phyloP scores from a whole-genome alignment of 2,888 invertebrate species.

The Drosophila flavopinicola region DNA sequence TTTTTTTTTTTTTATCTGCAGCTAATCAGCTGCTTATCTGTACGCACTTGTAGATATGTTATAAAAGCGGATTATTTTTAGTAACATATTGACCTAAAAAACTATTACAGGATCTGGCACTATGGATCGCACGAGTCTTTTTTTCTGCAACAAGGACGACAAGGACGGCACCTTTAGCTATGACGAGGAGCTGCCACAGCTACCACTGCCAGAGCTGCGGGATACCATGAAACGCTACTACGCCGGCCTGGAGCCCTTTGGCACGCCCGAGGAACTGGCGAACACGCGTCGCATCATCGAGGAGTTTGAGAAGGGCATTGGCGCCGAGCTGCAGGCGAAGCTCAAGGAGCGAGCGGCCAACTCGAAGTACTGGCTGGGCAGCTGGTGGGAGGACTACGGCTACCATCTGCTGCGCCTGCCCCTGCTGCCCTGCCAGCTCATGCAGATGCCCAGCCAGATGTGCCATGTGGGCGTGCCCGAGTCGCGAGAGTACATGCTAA shows the following conservation, averaged over 20 bases:
- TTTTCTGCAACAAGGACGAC: slow-evolving; percentile 70
- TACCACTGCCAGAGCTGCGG: slow-evolving; percentile 86
- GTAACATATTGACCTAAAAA: slow-evolving; percentile 9
- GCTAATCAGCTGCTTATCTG: slow-evolving; percentile 23
- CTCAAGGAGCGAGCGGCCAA: slow-evolving; percentile 84
- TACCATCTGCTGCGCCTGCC: slow-evolving; percentile 85
- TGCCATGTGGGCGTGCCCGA: slow-evolving; percentile 77
- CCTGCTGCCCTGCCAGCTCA: slow-evolving; percentile 85
- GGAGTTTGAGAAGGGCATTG: slow-evolving; percentile 85
- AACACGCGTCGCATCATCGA: slow-evolving; percentile 84
- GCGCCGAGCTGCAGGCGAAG: slow-evolving; percentile 85
- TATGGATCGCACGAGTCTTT: slow-evolving; percentile 83
- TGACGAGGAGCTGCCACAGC: slow-evolving; percentile 85
- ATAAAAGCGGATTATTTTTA: neutral
- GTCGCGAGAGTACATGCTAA: slow-evolving; percentile 72
- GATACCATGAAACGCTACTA: slow-evolving; percentile 86
- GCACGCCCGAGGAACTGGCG: slow-evolving; percentile 84
- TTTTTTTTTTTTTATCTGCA: neutral
- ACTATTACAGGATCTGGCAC: slow-evolving; percentile 5
- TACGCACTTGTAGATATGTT: slow-evolving; percentile 1
- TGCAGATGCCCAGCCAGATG: slow-evolving; percentile 84
- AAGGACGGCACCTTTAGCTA: slow-evolving; percentile 85
- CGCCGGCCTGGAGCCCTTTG: slow-evolving; percentile 85
- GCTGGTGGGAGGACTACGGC: slow-evolving; percentile 87
- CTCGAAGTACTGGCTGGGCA: slow-evolving; percentile 86